Percentiles rank a stretch among this genome's conserved stretches.
Conservation (phyloP, 2,888 invertebrate genomes). For the Anticlea derivata region DNA sequence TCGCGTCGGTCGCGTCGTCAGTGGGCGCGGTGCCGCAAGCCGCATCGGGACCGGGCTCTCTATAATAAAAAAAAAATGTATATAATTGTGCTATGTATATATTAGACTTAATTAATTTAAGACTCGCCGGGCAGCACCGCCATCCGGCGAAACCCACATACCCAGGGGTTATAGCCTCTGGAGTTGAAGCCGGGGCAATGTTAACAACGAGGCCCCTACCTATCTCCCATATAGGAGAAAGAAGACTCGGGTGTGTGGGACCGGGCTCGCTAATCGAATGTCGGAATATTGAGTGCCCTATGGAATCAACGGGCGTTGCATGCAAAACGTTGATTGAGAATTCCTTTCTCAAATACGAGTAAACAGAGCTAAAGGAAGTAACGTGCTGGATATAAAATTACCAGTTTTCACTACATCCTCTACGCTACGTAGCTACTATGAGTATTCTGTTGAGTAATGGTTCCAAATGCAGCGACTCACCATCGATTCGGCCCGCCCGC, state of each 20-base stretch:
- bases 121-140: too few species aligned
- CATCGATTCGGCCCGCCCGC: slow-evolving; percentile 8
- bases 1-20: too few species aligned
- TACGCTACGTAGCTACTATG: too few species aligned
- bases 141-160: too few species aligned
- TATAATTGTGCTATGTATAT: too few species aligned
- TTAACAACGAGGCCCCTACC: too few species aligned
- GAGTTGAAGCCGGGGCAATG: too few species aligned
- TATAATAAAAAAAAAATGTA: too few species aligned
- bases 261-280: slow-evolving; percentile 1
- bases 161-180: too few species aligned
- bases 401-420: neutral
- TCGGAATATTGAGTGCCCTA: neutral
- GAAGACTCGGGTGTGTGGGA: too few species aligned
- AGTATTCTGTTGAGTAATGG: neutral
- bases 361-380: neutral
- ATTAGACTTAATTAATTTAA: too few species aligned
- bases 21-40: neutral
- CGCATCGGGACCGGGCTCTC: neutral
- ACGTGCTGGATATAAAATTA: neutral
- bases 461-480: slow-evolving; percentile 4
- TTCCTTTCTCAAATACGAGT: neutral
- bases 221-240: too few species aligned
- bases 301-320: neutral
- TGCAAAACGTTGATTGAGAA: neutral